phyloP scores from a whole-genome alignment of 2,113 vertebrate species.

The Mungos mungo region DNA sequence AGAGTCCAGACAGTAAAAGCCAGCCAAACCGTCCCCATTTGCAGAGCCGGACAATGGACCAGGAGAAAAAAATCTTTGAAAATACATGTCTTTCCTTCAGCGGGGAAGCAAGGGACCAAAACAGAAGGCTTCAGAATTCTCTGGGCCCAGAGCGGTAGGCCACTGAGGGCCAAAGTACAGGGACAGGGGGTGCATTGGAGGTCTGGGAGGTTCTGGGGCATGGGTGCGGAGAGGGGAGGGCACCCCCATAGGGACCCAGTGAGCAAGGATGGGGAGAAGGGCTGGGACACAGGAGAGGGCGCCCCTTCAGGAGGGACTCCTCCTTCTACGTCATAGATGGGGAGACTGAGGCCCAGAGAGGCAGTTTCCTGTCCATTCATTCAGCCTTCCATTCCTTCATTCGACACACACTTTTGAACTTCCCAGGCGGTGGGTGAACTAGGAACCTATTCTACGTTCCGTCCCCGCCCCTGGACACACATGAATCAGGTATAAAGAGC shows the following conservation, averaged over 20 bases:
- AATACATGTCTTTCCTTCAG: background rate
- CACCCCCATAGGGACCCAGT: background rate
- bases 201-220: accelerated
- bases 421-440: too few relatives aligned
- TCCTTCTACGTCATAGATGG: background rate
- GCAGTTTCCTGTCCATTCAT: too few relatives aligned
- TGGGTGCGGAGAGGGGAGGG: background rate
- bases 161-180: accelerated
- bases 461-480: background rate
- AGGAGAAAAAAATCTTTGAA: background rate
- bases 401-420: background rate
- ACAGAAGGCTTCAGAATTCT: background rate
- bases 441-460: background rate
- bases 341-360: background rate
- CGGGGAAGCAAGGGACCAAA: background rate
- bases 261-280: background rate
- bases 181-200: background rate
- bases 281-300: too few relatives aligned
- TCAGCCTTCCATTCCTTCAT: background rate
- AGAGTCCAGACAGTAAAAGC: background rate
- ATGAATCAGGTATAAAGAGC: background rate
- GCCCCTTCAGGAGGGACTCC: accelerated
- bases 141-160: background rate
- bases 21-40: background rate
- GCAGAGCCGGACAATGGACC: background rate